phyloP scores from a whole-genome alignment of 2,797 vertebrate species.

The Clarias fuscus region DNA sequence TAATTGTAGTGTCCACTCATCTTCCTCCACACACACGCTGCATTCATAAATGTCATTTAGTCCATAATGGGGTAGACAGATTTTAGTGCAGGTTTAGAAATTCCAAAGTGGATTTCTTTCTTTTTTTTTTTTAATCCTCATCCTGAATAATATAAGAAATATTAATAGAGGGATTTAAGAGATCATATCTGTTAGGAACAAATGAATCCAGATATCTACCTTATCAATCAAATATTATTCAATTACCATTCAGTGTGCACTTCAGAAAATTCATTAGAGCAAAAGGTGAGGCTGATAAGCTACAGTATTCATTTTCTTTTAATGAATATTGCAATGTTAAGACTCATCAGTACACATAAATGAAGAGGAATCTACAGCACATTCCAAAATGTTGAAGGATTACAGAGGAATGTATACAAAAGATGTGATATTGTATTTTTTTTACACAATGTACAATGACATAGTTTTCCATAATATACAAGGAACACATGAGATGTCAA shows the following conservation, averaged over 20 bases:
- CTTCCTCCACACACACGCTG: background rate
- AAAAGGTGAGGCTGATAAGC: background rate
- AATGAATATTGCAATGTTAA: background rate
- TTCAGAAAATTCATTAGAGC: background rate
- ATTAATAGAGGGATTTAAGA: constrained; percentile 1
- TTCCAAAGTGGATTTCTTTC: background rate
- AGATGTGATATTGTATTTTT: too few species aligned
- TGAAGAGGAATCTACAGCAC: background rate
- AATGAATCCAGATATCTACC: constrained; percentile 8
- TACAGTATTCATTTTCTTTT: background rate
- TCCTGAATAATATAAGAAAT: constrained; percentile 17
- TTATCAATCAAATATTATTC: background rate
- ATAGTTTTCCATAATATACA: background rate
- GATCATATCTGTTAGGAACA: constrained; percentile 17
- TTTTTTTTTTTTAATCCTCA: constrained; percentile 8
- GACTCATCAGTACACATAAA: background rate
- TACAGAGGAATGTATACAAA: background rate
- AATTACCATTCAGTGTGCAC: constrained; percentile 4
- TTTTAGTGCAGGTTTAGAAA: background rate
- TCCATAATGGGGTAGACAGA: constrained; percentile 13
- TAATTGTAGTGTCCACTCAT: constrained; percentile 31
- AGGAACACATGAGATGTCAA: background rate
- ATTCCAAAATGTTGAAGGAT: background rate
- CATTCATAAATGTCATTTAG: constrained; percentile 33
- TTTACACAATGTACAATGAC: background rate